Conservation (phyloP, 2,888 invertebrate species). For the Griposia aprilina region DNA sequence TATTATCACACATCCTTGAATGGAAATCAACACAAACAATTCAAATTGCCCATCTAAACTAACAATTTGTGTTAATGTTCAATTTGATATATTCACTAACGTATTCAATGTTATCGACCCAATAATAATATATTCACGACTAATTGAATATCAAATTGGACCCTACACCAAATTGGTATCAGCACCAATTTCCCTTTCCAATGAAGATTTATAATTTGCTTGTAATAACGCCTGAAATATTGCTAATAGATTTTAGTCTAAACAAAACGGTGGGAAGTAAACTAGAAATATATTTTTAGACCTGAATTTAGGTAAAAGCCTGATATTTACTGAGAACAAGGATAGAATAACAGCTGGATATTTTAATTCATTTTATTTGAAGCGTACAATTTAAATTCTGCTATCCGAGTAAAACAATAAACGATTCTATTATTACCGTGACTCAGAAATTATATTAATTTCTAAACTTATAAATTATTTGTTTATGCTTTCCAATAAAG, state of each 20-base stretch:
- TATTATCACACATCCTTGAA: conserved; percentile 11
- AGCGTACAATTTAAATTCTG: conserved; percentile 16
- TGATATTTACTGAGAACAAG: conserved; percentile 10
- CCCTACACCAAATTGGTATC: conserved; percentile 51
- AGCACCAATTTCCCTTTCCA: conserved; percentile 47
- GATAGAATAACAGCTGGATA: neutral
- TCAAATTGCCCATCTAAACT: conserved; percentile 41
- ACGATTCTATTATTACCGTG: conserved; percentile 1
- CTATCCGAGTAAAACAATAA: conserved; percentile 15
- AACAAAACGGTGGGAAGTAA: conserved; percentile 29
- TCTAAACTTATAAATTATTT: conserved; percentile 16
- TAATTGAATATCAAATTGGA: conserved; percentile 68
- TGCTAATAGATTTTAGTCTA: conserved; percentile 47
- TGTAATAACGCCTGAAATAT: conserved; percentile 51
- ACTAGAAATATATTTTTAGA: conserved; percentile 34
- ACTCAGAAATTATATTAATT: conserved; percentile 20
- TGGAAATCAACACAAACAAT: conserved; percentile 36
- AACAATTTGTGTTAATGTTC: conserved; percentile 47
- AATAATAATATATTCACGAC: conserved; percentile 64
- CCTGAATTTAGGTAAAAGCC: conserved; percentile 32
- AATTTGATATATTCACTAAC: conserved; percentile 57
- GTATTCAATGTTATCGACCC: conserved; percentile 52
- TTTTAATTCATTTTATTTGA: conserved; percentile 26
- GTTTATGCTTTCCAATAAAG: neutral
- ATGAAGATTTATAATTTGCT: conserved; percentile 60